These are phyloP conservation scores for Biston betularia DNA, from an alignment of 2,888 invertebrate genomes.

Conservation along the genomic window DNA sequence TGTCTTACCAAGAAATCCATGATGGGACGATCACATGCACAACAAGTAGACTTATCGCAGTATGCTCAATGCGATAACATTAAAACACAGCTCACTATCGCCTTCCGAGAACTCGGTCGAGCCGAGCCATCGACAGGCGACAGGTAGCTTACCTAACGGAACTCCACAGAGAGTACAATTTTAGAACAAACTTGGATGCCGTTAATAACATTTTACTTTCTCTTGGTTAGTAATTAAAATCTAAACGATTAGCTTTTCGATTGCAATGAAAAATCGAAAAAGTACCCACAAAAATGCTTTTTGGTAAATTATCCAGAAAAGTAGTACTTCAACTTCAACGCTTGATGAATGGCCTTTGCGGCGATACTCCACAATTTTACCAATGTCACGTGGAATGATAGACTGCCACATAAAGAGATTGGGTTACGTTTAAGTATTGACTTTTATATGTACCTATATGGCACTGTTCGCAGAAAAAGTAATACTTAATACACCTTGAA, in stretches of 20 bases:
- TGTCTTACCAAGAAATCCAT: conserved; percentile 69
- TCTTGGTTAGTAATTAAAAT: conserved; percentile 55
- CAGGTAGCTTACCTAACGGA: conserved; percentile 82
- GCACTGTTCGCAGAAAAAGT: no score
- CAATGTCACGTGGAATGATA: no score
- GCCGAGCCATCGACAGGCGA: conserved; percentile 54
- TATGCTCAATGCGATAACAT: conserved; percentile 80
- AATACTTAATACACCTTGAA: no score
- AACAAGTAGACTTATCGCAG: conserved; percentile 77
- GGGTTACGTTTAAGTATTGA: no score
- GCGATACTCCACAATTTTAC: no score
- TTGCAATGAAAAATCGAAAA: background rate
- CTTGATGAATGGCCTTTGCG: no score
- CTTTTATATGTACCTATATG: no score
- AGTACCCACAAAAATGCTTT: background rate
- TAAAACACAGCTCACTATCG: conserved; percentile 80
- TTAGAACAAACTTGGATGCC: conserved; percentile 72
- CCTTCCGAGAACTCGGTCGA: conserved; percentile 77
- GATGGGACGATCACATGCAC: conserved; percentile 68
- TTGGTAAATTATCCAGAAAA: background rate
- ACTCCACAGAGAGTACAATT: conserved; percentile 75
- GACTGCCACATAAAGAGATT: no score
- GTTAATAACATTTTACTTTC: conserved; percentile 73
- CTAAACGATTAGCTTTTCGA: conserved; percentile 43
- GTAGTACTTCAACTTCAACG: no score